Base-by-base conservation (phyloP, 2,797 vertebrate species). In the Crocidura indochinensis region DNA sequence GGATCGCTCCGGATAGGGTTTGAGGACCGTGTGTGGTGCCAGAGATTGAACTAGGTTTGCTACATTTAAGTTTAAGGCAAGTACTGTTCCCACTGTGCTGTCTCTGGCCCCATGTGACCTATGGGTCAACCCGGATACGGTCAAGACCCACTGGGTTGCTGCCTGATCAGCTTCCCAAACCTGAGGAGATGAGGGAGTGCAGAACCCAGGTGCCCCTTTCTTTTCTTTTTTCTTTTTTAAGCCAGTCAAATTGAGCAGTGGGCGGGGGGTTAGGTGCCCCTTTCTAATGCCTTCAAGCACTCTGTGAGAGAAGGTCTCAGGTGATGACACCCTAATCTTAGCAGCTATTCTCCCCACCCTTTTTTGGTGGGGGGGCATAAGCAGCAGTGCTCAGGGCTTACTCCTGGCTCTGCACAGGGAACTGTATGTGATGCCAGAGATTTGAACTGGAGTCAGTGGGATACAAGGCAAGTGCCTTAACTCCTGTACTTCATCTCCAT, bases 161-260 rank as follows among this genome's bases (percentile, higher is more conserved):
- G 77, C 60, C 65, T 3, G 1, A 44, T 11, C 22, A 53, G 24
- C 46, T 53, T 31, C 68, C 68, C 22, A 68, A 68, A 11, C 8
- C 46, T 0, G 5, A n/a, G 77, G 10, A 68, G 24, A 17, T n/a
- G 51, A n/a, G 49, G 38, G 77, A 29, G 26, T n/a, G 0, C 0
- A 1, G n/a, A 31, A 19, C 46, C 31, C 51, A 71, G 46, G n/a
- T 2, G 8, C 3, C 24, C 26, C 38, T 38, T 38, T 38, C 38
- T 38, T 38, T 38, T 38, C 38, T 38, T 2, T 38, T 38, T 38
- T 20, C 17, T 38, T 38, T 38, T 38, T 38, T 38, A 38, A 38
- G 38, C 38, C 38, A 38, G 38, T 38, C 38, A 38, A 15, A 27
- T 2, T 67, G 26, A 68, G 4, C 15, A n/a, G 53, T 11, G 53